These are phyloP conservation scores for Pocillopora meandrina DNA, from an alignment of 92 coral and sea anemone genomes.

Conservation along the genomic window DNA sequence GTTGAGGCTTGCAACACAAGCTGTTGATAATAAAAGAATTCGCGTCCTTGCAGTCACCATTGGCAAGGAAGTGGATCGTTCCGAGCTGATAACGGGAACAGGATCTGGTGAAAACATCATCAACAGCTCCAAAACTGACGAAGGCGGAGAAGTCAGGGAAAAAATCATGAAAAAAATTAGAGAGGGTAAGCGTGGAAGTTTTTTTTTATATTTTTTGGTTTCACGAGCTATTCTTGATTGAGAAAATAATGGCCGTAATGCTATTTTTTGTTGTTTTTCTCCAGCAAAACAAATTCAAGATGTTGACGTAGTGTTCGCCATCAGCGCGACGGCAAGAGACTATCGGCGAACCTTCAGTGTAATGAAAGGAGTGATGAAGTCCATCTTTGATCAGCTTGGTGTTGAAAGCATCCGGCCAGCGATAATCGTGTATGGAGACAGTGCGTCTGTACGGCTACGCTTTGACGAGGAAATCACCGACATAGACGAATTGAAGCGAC, in stretches of 20 bases:
- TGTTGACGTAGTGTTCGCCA: conserved; percentile 83
- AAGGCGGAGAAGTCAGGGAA: conserved; percentile 58
- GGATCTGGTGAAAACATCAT: conserved; percentile 14
- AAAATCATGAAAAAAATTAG: conserved; percentile 41
- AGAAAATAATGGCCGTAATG: background rate
- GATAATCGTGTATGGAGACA: conserved; percentile 70
- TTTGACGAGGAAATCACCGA: conserved; percentile 58
- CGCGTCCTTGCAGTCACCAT: conserved; percentile 75
- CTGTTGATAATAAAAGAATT: conserved; percentile 61
- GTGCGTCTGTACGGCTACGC: conserved; percentile 47
- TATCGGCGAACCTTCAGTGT: conserved; percentile 62
- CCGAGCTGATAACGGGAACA: conserved; percentile 44
- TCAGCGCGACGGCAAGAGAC: conserved; percentile 75
- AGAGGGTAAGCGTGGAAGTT: conserved; percentile 31
- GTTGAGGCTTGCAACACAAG: conserved; percentile 58
- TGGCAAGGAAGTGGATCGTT: conserved; percentile 63
- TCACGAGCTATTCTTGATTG: too few species aligned
- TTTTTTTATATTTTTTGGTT: background rate
- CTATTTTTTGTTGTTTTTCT: background rate
- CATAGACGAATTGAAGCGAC: conserved; percentile 44
- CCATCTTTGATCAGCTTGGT: conserved; percentile 73
- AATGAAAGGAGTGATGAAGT: conserved; percentile 76
- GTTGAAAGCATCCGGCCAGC: conserved; percentile 72
- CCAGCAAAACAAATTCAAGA: conserved; percentile 49
- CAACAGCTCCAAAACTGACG: conserved; percentile 36